Percentiles rank a stretch among this genome's conserved stretches.
Evolutionary conservation across 2,888 invertebrate species (phyloP).

Genomic region (Lagria hirta): DNA sequence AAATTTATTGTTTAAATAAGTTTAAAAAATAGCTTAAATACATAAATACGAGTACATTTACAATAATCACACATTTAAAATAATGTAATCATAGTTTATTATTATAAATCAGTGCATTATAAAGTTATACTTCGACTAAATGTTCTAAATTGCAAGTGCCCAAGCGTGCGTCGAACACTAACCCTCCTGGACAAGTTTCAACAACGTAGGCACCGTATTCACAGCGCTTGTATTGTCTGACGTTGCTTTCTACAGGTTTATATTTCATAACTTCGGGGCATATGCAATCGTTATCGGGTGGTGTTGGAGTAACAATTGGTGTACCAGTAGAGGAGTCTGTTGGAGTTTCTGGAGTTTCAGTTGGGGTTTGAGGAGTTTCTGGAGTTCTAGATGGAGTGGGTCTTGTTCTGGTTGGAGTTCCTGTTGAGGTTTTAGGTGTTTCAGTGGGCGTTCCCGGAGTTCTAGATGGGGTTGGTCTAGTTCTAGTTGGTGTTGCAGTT

Average conservation of each 20-base stretch:
- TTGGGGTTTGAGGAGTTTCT: too few species aligned
- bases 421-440: background rate
- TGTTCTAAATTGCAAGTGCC: slow-evolving; percentile 25
- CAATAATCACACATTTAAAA: too few species aligned
- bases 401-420: background rate
- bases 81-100: too few species aligned
- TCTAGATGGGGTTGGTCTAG: background rate
- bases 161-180: slow-evolving; percentile 24
- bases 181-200: slow-evolving; percentile 19
- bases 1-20: too few species aligned
- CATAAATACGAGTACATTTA: too few species aligned
- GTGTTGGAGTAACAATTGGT: background rate
- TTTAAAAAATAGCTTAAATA: too few species aligned
- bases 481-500: background rate
- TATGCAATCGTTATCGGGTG: too few species aligned
- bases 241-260: slow-evolving; percentile 18
- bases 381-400: background rate
- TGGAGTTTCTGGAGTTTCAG: background rate
- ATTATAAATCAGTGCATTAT: too few species aligned
- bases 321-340: background rate
- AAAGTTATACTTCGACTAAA: slow-evolving; percentile 7
- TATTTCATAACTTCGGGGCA: too few species aligned
- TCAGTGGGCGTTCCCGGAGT: too few species aligned
- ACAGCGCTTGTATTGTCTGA: slow-evolving; percentile 21
- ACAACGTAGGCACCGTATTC: slow-evolving; percentile 22